Evolutionary conservation across 1,140 invertebrate genomes (phyloP).

Genomic region (Brachionus angularis): DNA sequence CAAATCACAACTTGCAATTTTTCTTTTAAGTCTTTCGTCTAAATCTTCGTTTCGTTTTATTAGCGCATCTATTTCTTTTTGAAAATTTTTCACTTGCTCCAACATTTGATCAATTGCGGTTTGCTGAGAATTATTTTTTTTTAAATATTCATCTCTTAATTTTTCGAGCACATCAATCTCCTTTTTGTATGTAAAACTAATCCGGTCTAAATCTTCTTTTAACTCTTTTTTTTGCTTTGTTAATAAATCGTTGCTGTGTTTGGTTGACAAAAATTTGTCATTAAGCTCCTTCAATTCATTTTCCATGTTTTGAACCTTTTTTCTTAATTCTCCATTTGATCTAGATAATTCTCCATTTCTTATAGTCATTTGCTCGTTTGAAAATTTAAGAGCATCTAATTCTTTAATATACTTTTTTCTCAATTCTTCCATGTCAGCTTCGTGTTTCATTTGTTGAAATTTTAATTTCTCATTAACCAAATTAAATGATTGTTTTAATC

Average conservation of each 20-base stretch:
- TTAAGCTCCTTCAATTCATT: not conserved
- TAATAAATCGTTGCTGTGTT: slow-evolving; percentile 9
- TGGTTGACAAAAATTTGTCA: not conserved
- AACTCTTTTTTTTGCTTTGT: slow-evolving; percentile 38
- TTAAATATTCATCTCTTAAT: slow-evolving; percentile 28
- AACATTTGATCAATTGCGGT: slow-evolving; percentile 26
- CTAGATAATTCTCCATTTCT: slow-evolving; percentile 34
- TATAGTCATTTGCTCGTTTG: slow-evolving; percentile 16
- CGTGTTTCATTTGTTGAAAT: slow-evolving; percentile 19
- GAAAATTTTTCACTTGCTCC: slow-evolving; percentile 30
- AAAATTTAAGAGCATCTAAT: slow-evolving; percentile 26
- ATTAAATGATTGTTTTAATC: slow-evolving; percentile 33
- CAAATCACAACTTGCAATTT: not conserved
- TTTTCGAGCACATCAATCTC: slow-evolving; percentile 6
- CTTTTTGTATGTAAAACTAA: slow-evolving; percentile 3
- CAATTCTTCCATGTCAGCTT: slow-evolving; percentile 22
- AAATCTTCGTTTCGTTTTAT: slow-evolving; percentile 25
- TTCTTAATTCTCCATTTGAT: slow-evolving; percentile 31
- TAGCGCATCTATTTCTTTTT: slow-evolving; percentile 20
- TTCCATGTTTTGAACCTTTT: slow-evolving; percentile 34
- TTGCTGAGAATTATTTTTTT: slow-evolving; percentile 32
- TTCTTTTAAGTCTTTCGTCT: slow-evolving; percentile 13
- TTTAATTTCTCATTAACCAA: slow-evolving; percentile 14
- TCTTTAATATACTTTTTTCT: slow-evolving; percentile 8
- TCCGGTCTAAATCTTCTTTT: slow-evolving; percentile 24